Evolutionary conservation across 2,113 vertebrate genomes (phyloP).

Genomic region (Mus spicilegus): DNA sequence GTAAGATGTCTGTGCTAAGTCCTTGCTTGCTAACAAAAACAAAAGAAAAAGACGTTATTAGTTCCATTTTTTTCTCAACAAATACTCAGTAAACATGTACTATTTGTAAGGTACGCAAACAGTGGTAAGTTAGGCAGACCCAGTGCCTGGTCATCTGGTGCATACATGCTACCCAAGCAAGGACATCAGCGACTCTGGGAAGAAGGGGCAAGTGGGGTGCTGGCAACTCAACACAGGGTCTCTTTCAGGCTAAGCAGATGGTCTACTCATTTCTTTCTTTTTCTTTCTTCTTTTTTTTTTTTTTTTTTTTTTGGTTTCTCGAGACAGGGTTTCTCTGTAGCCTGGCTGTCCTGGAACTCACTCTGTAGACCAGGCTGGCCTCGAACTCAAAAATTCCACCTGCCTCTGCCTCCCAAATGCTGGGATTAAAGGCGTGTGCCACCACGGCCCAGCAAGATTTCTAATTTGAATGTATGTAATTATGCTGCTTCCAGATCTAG

Average conservation of each 20-base stretch:
- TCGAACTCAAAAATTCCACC: too few species aligned
- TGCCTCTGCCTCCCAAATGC: too few species aligned
- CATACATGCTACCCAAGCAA: conserved; percentile 20
- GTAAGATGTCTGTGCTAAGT: conserved; percentile 98
- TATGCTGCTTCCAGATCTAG: conserved; percentile 38
- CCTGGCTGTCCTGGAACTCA: too few species aligned
- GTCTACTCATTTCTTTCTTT: background rate
- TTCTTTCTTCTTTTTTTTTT: too few species aligned
- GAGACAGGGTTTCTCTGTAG: too few species aligned
- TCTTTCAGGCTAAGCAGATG: background rate
- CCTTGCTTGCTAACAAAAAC: conserved; percentile 95
- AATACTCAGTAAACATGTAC: conserved; percentile 60
- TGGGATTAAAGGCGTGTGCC: too few species aligned
- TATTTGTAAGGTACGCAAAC: conserved; percentile 38
- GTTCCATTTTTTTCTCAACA: conserved; percentile 52
- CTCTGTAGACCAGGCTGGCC: too few species aligned
- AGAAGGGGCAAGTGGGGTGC: too few species aligned
- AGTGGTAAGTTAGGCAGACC: background rate
- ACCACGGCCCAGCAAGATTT: background rate
- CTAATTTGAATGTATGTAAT: background rate
- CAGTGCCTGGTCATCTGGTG: background rate
- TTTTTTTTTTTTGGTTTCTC: too few species aligned
- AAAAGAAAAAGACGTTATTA: conserved; percentile 41
- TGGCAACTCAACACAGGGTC: background rate
- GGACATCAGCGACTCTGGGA: background rate